Base-by-base conservation (phyloP, 53 echinoderm and acorn worm genomes). In the Temnopleurus reevesii region DNA sequence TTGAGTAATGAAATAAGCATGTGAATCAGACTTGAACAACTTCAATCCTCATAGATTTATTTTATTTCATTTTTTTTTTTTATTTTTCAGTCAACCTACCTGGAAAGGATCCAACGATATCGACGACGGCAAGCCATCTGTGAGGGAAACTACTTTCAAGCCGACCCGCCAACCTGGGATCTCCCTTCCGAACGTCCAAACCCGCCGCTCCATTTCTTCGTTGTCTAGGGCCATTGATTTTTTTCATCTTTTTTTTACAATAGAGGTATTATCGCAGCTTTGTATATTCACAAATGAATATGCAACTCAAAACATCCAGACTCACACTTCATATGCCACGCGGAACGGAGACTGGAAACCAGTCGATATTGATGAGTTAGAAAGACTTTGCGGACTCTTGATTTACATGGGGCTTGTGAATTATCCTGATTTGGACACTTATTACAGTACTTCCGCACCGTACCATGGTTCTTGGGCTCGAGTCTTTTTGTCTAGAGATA, bases 391-490 rank as follows among this genome's bases (percentile, higher is more conserved):
- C 29, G 82, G 82, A 1, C 26, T 82, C 5, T 27, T n/a, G n/a
- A 82, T 82, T 30, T 82, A 55, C 55, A 82, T 82, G 56, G 82
- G 82, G 55, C 86, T 86, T 15, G 65, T 86, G 2, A 46, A 5
- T 2, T n/a, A 26, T 31, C 86, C 86, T 21, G 65, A 64, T 27
- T 5, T 87, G 6, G 87, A 46, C 17, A 17, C 47, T 4, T 87
- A 87, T 26, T 87, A 45, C 45, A 12, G 27, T 4, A 87, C 46
- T 43, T 19, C 64, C 12, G 44, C 30, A 27, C 87, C 87, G 15
- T 87, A 87, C 24, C 63, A 87, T 38, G 65, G 87, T 13, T 64
- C 87, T 26, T 63, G 87, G 87, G 87, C 65, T 1, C 41, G 66
- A 46, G 27, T 65, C n/a, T 87, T 64, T 26, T 44, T 87, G 18